phyloP scores from a whole-genome alignment of 2,797 vertebrate species.

The Gambelia wislizenii region DNA sequence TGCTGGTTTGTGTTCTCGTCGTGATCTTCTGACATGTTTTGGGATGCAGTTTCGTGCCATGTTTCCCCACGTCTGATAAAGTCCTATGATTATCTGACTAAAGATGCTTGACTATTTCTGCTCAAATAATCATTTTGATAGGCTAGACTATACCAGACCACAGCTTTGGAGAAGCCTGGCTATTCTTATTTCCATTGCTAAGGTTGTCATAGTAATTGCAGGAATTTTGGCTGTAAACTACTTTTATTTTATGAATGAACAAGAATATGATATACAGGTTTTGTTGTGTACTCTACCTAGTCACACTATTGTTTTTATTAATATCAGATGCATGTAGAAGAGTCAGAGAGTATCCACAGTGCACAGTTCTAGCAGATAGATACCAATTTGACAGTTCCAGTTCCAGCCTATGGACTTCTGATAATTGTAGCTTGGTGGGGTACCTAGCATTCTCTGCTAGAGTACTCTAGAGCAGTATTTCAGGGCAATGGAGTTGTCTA shows the following conservation, averaged over 20 bases:
- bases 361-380: too few relatives aligned
- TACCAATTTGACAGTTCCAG: neutral
- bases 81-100: neutral
- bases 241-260: neutral
- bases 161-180: conserved; percentile 29
- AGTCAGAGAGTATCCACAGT: too few relatives aligned
- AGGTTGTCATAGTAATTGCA: neutral
- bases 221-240: neutral
- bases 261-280: neutral
- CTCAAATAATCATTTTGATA: conserved; percentile 18
- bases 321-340: neutral
- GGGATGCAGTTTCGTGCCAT: too few relatives aligned
- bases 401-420: too few relatives aligned
- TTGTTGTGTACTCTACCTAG: neutral
- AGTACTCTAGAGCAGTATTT: too few relatives aligned
- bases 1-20: too few relatives aligned
- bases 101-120: conserved; percentile 12
- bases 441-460: too few relatives aligned
- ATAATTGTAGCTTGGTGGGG: too few relatives aligned
- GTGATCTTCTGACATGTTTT: too few relatives aligned
- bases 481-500: neutral
- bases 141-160: neutral
- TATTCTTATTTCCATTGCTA: neutral
- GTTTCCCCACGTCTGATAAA: too few relatives aligned
- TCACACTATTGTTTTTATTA: neutral